These are phyloP conservation scores for Tichodroma muraria DNA, from an alignment of 2,113 vertebrate genomes.

Conservation along the genomic window DNA sequence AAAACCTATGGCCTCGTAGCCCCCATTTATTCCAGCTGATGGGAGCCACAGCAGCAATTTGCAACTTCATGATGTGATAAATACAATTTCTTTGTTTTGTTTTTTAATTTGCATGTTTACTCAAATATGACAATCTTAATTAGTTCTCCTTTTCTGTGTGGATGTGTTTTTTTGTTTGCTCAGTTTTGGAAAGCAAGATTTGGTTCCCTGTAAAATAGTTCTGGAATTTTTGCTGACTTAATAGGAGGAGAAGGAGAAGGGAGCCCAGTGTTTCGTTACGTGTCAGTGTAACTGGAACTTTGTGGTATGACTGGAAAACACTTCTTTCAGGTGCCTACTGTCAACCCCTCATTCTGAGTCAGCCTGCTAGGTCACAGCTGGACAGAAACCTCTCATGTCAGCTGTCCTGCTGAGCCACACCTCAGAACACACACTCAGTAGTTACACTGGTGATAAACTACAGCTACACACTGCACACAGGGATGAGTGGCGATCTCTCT, in stretches of 20 bases:
- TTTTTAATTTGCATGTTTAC: constrained; percentile 78
- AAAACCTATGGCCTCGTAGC: not conserved
- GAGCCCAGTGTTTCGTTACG: not conserved
- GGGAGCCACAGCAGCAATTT: constrained; percentile 60
- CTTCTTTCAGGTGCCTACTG: not conserved
- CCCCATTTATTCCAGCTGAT: constrained; percentile 5
- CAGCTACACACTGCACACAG: not conserved
- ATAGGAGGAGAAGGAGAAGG: not conserved
- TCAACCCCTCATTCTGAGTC: not conserved
- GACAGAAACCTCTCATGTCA: not conserved
- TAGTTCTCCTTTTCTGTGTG: constrained; percentile 63
- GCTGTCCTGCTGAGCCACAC: not conserved
- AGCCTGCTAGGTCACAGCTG: not conserved
- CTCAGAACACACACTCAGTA: not conserved
- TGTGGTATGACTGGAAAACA: not conserved
- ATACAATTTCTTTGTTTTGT: constrained; percentile 74
- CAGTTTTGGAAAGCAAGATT: constrained; percentile 31
- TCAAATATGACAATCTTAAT: constrained; percentile 75
- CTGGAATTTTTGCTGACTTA: not conserved
- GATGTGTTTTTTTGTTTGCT: constrained; percentile 25
- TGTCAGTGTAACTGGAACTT: not conserved
- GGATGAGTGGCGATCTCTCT: not conserved
- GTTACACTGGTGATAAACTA: not conserved
- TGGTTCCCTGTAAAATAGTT: constrained; percentile 14
- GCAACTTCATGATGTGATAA: constrained; percentile 75